Evolutionary conservation across 1,140 invertebrate genomes (phyloP), one percentile per base, ranked within the genome.

Genomic region (Brachionus koreanus): DNA sequence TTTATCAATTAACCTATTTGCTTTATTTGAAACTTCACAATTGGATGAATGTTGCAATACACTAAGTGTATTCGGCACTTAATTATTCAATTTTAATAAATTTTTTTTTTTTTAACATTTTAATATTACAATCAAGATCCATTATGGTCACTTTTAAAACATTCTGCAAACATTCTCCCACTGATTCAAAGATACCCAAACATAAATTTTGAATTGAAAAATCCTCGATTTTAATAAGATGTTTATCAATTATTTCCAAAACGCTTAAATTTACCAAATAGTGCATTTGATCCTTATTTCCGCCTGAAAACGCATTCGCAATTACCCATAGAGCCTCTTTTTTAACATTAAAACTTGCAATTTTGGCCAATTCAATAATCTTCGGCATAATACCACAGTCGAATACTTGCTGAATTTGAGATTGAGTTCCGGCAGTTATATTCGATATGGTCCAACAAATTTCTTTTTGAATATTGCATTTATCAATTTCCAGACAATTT

Each of bases 391-490:
- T 91, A 0, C 92, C 93, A 35, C 95, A 95, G 88, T 98, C 95
- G 82, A 99, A 95, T 12, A 99, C 96, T 57, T 94, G 93, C 88
- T 98, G 96, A 13, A 99, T 96, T 90, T 99, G 97, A 9, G 92
- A 91, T 85, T 95, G 93, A 61, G 61, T 98, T 75, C 97, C 97
- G 37, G 97, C 97, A 84, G 97, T 98, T 49, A 99, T 96, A 89
- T 99, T 99, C 0, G 96, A 98, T 42, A 99, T 90, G 89, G 98
- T 98, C 97, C 97, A 99, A 5, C 98, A 95, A 16, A 97, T 96
- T 90, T 99, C 97, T 87, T 92, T 93, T 23, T 94, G 93, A 84
- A 95, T 92, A 85, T 92, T 92, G 83, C 94, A 93, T 87, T 94
- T 95, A 63, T 92, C 91, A 90, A 98, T 96, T 65, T 92, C 92